Base-by-base conservation (phyloP, 2,113 vertebrate species). In the Panurus biarmicus region DNA sequence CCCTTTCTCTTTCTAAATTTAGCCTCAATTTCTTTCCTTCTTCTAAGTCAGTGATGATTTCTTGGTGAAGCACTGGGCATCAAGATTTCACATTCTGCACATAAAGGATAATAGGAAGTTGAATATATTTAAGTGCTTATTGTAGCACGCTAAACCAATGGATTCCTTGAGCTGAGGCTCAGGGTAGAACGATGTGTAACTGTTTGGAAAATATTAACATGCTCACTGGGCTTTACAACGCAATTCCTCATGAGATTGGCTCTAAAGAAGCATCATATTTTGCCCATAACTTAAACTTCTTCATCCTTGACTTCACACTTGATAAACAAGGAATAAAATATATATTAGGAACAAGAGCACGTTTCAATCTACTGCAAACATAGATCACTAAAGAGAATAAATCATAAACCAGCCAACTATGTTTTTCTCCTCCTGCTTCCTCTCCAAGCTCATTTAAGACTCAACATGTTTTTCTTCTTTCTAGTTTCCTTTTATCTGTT, bases 391-490 rank as follows among this genome's bases (percentile, higher is more conserved):
- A 73, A 89, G 50, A 75, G 71, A 95, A 94, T 91, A 96, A 95
- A 83, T 90, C 89, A 93, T 70, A 93, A 86, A 44, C 36, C 22
- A 93, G 64, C 38, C 77, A 90, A 50, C 64, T 60, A 22, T 75
- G 36, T 87, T 91, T 75, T 87, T 75, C 45, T 91, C 36, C 33
- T 92, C 26, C 40, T 90, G 47, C 61, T 93, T 97, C 91, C 81
- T 95, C 75, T 95, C 78, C 78, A 93, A 95, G 75, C 44, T 94
- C 87, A 86, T 33, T 91, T 95, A 94, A 93, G 72, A 74, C 72
- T 77, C 64, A 87, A 93, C 87, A 56, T 60, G 60, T 77, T 93
- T 95, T 91, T 87, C 93, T 83, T 91, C 82, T 91, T 40, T 28
- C 35, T 44, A 14, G 15, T 69, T 90, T 51, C 62, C 82, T 96